phyloP scores from a whole-genome alignment of 2,888 invertebrate species.

The Oithona nana region DNA sequence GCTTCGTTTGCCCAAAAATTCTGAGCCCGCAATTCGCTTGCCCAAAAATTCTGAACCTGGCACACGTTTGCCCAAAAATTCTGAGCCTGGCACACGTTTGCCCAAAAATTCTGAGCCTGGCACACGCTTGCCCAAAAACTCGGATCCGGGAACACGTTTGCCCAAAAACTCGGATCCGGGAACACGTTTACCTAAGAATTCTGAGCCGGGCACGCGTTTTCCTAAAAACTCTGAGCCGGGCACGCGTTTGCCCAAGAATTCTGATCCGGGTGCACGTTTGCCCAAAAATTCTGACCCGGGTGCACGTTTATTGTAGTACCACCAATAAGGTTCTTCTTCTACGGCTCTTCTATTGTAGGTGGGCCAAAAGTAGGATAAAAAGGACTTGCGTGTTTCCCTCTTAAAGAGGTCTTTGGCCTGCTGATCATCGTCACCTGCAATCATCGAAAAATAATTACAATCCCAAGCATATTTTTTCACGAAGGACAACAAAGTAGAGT shows the following conservation, averaged over 20 bases:
- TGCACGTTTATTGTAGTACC: neutral
- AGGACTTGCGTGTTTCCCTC: too few relatives aligned
- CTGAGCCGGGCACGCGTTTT: slow-evolving; percentile 17
- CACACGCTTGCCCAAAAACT: slow-evolving; percentile 18
- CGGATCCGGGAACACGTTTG: slow-evolving; percentile 12
- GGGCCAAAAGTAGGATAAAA: too few relatives aligned
- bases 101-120: slow-evolving; percentile 19
- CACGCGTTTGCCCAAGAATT: slow-evolving; percentile 18
- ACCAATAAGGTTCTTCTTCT: too few relatives aligned
- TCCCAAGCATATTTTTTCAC: too few relatives aligned
- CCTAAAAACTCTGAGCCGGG: slow-evolving; percentile 19
- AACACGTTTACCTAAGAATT: neutral
- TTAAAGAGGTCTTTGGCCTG: too few relatives aligned
- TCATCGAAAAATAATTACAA: too few relatives aligned
- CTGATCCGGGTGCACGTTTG: slow-evolving; percentile 18
- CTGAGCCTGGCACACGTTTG: slow-evolving; percentile 18
- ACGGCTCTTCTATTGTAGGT: too few relatives aligned
- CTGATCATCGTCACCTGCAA: too few relatives aligned
- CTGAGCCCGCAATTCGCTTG: slow-evolving; percentile 18
- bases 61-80: slow-evolving; percentile 19
- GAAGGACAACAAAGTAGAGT: too few relatives aligned
- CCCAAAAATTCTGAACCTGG: slow-evolving; percentile 18
- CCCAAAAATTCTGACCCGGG: slow-evolving; percentile 19
- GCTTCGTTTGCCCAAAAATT: slow-evolving; percentile 18
- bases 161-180: neutral